Evolutionary conservation across 2,797 vertebrate genomes (phyloP).

Genomic region (Etheostoma nigrum): DNA sequence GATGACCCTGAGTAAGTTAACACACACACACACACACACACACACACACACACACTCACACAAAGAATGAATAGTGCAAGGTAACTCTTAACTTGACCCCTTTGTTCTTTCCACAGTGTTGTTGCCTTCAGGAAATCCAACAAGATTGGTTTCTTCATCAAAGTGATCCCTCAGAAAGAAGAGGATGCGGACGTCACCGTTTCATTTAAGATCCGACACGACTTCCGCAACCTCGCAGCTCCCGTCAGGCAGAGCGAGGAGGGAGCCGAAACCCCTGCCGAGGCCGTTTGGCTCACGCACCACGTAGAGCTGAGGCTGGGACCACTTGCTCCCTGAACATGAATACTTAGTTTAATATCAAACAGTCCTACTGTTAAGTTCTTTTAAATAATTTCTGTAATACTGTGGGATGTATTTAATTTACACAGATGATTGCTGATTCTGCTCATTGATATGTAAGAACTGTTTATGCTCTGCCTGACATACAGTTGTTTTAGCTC

Average conservation of each 20-base stretch:
- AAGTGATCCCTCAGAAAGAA: conserved; percentile 94
- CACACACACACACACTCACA: neutral
- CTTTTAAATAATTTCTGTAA: conserved; percentile 29
- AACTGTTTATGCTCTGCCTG: neutral
- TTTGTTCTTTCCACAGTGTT: conserved; percentile 82
- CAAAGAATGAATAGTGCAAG: neutral
- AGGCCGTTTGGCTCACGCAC: conserved; percentile 96
- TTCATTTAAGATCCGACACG: conserved; percentile 96
- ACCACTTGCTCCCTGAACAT: conserved; percentile 88
- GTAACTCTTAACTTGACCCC: conserved; percentile 13
- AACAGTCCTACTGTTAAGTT: conserved; percentile 32
- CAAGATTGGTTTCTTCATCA: conserved; percentile 98
- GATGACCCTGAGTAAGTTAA: conserved; percentile 96
- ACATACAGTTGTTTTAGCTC: conserved; percentile 5
- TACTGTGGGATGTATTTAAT: conserved; percentile 34
- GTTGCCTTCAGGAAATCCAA: conserved; percentile 99
- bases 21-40: neutral
- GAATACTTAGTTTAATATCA: conserved; percentile 22
- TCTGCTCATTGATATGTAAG: conserved; percentile 46
- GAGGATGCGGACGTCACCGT: conserved; percentile 90
- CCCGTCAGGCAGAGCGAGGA: conserved; percentile 92
- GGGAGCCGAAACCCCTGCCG: conserved; percentile 81
- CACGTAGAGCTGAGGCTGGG: conserved; percentile 96
- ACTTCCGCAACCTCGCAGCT: conserved; percentile 95
- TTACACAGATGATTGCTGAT: conserved; percentile 58